A percentile compares a stretch with the other conserved stretches of the same genome.
Evolutionary conservation across 2,888 invertebrate genomes (phyloP).

Genomic region (Clostera curtula): DNA sequence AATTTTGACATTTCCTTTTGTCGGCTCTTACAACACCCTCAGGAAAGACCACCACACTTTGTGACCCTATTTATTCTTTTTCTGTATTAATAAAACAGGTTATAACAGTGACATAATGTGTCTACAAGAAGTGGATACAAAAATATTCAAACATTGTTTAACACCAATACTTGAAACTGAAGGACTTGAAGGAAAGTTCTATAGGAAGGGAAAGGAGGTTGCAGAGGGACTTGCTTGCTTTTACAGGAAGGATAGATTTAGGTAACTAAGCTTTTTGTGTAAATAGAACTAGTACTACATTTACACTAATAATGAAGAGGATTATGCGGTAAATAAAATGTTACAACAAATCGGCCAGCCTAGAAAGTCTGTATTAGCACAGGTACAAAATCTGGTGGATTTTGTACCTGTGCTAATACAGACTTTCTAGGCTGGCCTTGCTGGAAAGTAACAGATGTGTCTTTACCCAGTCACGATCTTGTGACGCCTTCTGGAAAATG

Average conservation of each 20-base stretch:
- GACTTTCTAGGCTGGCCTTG: no score
- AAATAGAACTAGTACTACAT: conserved; percentile 2
- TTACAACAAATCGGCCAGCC: no score
- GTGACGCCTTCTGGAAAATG: no score
- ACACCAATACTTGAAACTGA: conserved; percentile 70
- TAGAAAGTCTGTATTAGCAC: no score
- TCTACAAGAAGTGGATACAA: conserved; percentile 93
- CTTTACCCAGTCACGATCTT: no score
- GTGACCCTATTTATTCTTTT: conserved; percentile 1
- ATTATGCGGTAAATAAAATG: no score
- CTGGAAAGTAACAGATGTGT: no score
- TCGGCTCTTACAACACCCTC: no score
- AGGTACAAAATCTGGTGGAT: no score
- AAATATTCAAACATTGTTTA: conserved; percentile 82
- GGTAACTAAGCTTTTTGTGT: conserved; percentile 46
- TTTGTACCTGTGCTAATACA: no score
- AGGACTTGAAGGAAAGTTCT: conserved; percentile 77
- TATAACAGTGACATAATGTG: conserved; percentile 94
- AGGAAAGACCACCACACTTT: no score
- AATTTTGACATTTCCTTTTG: no score
- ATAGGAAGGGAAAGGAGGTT: conserved; percentile 82
- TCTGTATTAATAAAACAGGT: conserved; percentile 58
- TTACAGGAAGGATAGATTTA: conserved; percentile 81
- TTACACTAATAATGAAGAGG: neutral
- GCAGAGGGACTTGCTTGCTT: conserved; percentile 90